A percentile compares a stretch with the other conserved stretches of the same genome.
These are phyloP conservation scores for Emydoidea blandingii DNA, from an alignment of 2,797 vertebrate genomes.

Conservation along the genomic window DNA sequence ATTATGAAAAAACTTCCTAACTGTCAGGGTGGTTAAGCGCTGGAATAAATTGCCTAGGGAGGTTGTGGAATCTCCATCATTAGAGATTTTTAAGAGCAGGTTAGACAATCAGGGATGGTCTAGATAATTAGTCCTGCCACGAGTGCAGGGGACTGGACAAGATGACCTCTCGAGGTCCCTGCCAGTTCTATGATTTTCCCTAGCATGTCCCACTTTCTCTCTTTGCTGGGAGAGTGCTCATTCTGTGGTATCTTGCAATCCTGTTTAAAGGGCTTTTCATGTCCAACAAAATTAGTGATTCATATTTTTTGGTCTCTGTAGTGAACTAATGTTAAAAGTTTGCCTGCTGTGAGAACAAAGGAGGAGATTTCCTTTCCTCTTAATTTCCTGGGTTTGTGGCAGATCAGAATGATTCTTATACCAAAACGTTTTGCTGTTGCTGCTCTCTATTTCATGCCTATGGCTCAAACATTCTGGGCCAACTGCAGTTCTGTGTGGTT, in stretches of 20 bases:
- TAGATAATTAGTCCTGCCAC: no score
- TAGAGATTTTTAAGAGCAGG: no score
- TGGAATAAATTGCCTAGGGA: no score
- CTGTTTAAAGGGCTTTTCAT: fast-evolving
- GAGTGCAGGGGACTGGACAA: no score
- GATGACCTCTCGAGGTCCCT: no score
- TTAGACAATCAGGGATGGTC: no score
- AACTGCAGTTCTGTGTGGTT: background rate
- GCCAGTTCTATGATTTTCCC: background rate
- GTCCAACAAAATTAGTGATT: fast-evolving
- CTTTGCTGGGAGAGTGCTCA: background rate
- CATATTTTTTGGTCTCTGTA: fast-evolving
- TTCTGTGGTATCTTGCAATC: background rate
- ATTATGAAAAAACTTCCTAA: no score
- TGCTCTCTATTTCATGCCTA: fast-evolving
- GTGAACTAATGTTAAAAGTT: background rate
- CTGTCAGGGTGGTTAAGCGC: no score
- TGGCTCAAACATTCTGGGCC: background rate
- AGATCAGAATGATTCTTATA: fast-evolving
- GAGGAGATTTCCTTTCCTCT: background rate
- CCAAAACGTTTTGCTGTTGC: background rate
- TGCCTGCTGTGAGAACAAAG: background rate
- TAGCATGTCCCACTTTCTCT: background rate
- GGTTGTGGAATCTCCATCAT: no score
- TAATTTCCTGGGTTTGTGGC: fast-evolving